phyloP scores from a whole-genome alignment of 2,888 invertebrate species.

The Minunthozetes semirufus region DNA sequence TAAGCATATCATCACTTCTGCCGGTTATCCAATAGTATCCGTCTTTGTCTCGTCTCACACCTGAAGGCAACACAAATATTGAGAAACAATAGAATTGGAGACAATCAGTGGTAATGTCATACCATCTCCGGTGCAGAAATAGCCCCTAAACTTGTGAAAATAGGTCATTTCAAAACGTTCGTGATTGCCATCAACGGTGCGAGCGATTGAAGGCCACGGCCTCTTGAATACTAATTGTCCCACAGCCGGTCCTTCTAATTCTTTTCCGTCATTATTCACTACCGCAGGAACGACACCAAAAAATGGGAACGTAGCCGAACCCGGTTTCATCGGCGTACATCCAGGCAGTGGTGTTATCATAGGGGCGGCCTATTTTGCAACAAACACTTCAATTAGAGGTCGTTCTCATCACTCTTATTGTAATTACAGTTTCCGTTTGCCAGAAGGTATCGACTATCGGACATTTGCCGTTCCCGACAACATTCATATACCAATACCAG shows the following conservation, averaged over 20 bases:
- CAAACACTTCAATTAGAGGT: slow-evolving; percentile 7
- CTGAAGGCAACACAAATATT: slow-evolving; percentile 51
- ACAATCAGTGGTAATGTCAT: slow-evolving; percentile 39
- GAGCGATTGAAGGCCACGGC: slow-evolving; percentile 99
- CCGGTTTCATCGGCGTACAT: slow-evolving; percentile 93
- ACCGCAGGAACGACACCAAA: slow-evolving; percentile 88
- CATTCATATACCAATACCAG: slow-evolving; percentile 85
- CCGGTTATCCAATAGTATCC: slow-evolving; percentile 96
- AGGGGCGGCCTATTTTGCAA: slow-evolving; percentile 67
- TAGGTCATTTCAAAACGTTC: slow-evolving; percentile 77
- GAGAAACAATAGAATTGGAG: neutral
- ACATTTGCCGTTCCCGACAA: slow-evolving; percentile 52
- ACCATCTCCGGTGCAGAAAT: slow-evolving; percentile 98
- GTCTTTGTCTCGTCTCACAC: slow-evolving; percentile 81
- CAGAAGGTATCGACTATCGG: slow-evolving; percentile 97
- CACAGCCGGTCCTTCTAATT: slow-evolving; percentile 79
- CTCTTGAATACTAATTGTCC: slow-evolving; percentile 84
- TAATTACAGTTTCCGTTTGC: slow-evolving; percentile 85
- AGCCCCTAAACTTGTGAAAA: slow-evolving; percentile 84
- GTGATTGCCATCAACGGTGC: slow-evolving; percentile 85
- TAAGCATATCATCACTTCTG: slow-evolving; percentile 95
- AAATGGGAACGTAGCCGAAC: slow-evolving; percentile 88
- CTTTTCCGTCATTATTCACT: slow-evolving; percentile 76
- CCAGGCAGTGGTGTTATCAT: slow-evolving; percentile 92
- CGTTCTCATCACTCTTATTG: neutral